These are phyloP conservation scores for Arenaria interpres DNA, from an alignment of 2,113 vertebrate species.

Conservation along the genomic window DNA sequence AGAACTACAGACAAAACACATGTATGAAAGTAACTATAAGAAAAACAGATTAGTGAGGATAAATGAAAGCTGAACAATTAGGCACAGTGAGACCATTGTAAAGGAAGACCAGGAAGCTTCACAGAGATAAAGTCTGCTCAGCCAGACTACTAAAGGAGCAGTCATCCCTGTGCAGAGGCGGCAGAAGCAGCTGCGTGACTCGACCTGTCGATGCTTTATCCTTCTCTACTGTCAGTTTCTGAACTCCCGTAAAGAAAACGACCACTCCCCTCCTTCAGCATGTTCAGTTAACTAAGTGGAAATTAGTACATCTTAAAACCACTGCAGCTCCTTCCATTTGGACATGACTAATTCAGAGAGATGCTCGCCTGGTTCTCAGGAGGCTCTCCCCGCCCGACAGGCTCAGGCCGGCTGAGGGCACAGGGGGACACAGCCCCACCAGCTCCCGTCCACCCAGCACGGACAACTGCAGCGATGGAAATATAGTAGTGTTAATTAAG, in stretches of 20 bases:
- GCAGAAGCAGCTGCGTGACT: background rate
- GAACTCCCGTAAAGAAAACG: background rate
- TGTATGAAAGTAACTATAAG: background rate
- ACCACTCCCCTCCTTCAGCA: background rate
- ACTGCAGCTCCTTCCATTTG: background rate
- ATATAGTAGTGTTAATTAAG: background rate
- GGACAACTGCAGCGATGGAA: background rate
- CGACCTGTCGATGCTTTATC: background rate
- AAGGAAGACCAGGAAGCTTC: background rate
- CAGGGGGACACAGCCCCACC: background rate
- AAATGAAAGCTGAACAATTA: background rate
- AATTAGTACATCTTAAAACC: background rate
- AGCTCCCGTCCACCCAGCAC: background rate
- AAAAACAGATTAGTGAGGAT: background rate
- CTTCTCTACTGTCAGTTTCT: background rate
- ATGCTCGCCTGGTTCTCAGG: rapidly evolving
- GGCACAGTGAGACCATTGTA: background rate
- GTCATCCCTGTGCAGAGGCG: background rate
- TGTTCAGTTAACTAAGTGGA: background rate
- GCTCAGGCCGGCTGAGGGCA: background rate
- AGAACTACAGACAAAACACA: background rate
- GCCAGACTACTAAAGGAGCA: background rate
- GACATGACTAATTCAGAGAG: background rate
- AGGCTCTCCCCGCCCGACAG: background rate
- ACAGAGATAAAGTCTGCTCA: background rate